These are phyloP conservation scores for Lagodon rhomboides DNA, from an alignment of 2,797 vertebrate genomes.

Conservation along the genomic window DNA sequence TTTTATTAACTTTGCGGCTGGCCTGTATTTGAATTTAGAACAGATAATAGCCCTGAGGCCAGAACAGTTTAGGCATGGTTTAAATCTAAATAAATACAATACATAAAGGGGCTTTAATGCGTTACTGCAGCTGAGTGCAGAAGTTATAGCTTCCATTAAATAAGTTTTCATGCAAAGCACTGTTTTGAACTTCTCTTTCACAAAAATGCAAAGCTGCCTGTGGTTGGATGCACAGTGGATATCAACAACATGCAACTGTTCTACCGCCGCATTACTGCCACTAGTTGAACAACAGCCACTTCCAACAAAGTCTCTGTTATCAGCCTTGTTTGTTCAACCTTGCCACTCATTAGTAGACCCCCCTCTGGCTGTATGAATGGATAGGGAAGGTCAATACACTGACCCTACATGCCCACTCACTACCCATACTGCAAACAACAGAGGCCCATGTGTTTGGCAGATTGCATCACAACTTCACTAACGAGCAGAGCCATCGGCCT, in stretches of 20 bases:
- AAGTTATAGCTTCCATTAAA: neutral
- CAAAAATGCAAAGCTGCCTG: slow-evolving; percentile 37
- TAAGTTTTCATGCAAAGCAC: neutral
- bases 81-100: neutral
- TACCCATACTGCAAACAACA: slow-evolving; percentile 74
- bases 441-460: slow-evolving; percentile 73
- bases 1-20: no score
- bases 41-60: no score
- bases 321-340: slow-evolving; percentile 79
- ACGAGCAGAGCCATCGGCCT: slow-evolving; percentile 74
- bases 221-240: slow-evolving; percentile 23
- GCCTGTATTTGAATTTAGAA: no score
- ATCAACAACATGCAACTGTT: slow-evolving; percentile 40
- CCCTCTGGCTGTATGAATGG: slow-evolving; percentile 74
- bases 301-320: slow-evolving; percentile 74
- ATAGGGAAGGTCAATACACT: slow-evolving; percentile 70
- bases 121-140: neutral
- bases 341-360: slow-evolving; percentile 81
- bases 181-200: slow-evolving; percentile 23
- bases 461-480: slow-evolving; percentile 78
- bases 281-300: slow-evolving; percentile 67
- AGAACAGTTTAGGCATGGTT: no score
- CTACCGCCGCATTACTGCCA: slow-evolving; percentile 60
- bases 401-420: slow-evolving; percentile 75
- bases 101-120: neutral